Conservation (phyloP, 2,113 vertebrate genomes). For the Stegastes partitus region DNA sequence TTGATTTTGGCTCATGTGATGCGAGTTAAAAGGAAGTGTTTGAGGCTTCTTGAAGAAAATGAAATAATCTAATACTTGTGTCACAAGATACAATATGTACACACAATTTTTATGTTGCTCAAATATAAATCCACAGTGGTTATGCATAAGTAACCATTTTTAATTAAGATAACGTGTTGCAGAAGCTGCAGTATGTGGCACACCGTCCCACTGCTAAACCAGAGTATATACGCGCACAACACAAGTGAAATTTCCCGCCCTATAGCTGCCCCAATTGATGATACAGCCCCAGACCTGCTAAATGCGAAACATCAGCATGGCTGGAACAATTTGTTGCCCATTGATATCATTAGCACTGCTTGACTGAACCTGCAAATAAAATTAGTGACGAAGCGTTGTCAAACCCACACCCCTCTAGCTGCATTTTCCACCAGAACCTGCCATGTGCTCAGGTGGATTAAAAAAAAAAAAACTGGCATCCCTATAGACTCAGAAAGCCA, state of each 20-base stretch:
- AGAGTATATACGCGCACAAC: too few relatives aligned
- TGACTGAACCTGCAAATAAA: conserved; percentile 34
- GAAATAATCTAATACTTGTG: too few relatives aligned
- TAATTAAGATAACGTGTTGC: too few relatives aligned
- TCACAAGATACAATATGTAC: too few relatives aligned
- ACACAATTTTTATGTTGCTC: too few relatives aligned
- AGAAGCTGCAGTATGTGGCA: too few relatives aligned
- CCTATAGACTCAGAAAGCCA: conserved; percentile 43
- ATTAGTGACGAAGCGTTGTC: background rate
- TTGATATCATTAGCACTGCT: conserved; percentile 10
- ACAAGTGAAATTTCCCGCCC: background rate
- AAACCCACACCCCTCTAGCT: conserved; percentile 3
- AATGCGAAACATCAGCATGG: background rate
- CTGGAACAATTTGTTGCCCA: conserved; percentile 12
- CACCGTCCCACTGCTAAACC: too few relatives aligned
- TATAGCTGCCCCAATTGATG: background rate
- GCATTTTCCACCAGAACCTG: conserved; percentile 10
- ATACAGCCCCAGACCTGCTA: conserved; percentile 2
- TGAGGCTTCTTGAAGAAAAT: too few relatives aligned
- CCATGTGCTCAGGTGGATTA: conserved; percentile 19
- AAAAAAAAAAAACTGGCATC: background rate
- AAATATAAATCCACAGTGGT: too few relatives aligned
- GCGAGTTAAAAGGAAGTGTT: too few relatives aligned
- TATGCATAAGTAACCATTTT: too few relatives aligned
- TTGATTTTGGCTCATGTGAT: too few relatives aligned